Evolutionary conservation across 2,888 invertebrate genomes (phyloP).

Genomic region (Drosophila limbata): DNA sequence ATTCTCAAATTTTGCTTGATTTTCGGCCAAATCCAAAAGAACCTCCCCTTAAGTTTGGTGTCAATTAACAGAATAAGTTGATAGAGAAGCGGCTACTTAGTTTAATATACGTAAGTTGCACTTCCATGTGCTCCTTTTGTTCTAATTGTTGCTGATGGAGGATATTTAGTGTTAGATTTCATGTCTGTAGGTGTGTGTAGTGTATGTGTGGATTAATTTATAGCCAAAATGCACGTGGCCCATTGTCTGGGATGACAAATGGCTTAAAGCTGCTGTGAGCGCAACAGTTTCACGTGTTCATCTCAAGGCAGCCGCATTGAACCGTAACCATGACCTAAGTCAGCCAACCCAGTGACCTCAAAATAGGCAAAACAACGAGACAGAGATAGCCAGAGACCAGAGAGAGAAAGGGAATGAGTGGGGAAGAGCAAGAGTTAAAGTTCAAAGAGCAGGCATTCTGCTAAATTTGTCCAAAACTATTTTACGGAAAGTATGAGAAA

Average conservation of each 20-base stretch:
- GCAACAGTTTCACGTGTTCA: slow-evolving; percentile 60
- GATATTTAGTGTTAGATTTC: slow-evolving; percentile 22
- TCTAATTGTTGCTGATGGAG: slow-evolving; percentile 21
- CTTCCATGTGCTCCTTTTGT: slow-evolving; percentile 3
- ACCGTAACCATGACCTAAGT: slow-evolving; percentile 59
- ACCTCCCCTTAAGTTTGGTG: background rate
- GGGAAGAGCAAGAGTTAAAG: slow-evolving; percentile 35
- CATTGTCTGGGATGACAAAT: slow-evolving; percentile 48
- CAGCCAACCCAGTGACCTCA: slow-evolving; percentile 57
- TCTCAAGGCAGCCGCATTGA: slow-evolving; percentile 27
- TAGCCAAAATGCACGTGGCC: slow-evolving; percentile 36
- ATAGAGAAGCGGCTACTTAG: slow-evolving; percentile 18
- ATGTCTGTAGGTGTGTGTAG: too few relatives aligned
- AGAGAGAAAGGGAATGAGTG: background rate
- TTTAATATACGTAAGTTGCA: slow-evolving; percentile 11
- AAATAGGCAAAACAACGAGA: slow-evolving; percentile 22
- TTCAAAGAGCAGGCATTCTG: slow-evolving; percentile 55
- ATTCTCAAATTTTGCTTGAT: too few relatives aligned
- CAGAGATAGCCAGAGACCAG: background rate
- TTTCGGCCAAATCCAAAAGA: too few relatives aligned
- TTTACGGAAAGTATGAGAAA: slow-evolving; percentile 18
- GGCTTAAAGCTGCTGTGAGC: slow-evolving; percentile 15
- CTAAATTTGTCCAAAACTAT: slow-evolving; percentile 62
- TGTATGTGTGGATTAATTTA: slow-evolving; percentile 34
- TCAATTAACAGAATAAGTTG: slow-evolving; percentile 3